These are phyloP conservation scores for Murina feae DNA, from an alignment of 2,113 vertebrate species.

Conservation along the genomic window DNA sequence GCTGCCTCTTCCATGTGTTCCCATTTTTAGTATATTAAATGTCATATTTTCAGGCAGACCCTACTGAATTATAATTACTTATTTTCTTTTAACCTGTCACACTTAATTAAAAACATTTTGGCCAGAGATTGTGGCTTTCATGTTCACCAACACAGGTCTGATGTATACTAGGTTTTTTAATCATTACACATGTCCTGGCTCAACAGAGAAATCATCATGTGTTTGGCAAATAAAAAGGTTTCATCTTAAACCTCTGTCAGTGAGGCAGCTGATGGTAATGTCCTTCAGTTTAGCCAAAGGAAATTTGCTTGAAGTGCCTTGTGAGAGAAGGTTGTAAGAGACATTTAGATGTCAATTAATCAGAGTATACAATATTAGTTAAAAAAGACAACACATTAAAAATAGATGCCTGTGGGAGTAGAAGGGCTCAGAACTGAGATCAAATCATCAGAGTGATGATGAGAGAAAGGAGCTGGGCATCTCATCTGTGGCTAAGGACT, in stretches of 20 bases:
- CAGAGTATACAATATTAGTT: background rate
- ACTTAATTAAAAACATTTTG: background rate
- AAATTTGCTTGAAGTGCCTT: background rate
- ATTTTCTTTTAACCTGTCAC: background rate
- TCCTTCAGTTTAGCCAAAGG: background rate
- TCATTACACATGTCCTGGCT: background rate
- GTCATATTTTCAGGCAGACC: background rate
- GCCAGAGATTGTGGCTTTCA: background rate
- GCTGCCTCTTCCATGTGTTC: background rate
- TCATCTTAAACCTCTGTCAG: background rate
- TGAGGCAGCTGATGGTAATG: background rate
- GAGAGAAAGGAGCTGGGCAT: background rate
- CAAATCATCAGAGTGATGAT: background rate
- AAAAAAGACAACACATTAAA: background rate
- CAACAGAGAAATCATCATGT: background rate
- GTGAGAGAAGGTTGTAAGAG: background rate
- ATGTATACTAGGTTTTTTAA: background rate
- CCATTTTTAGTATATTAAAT: background rate
- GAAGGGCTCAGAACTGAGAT: background rate
- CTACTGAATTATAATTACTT: background rate
- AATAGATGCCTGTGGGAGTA: background rate
- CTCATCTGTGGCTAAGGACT: background rate
- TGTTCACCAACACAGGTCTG: background rate
- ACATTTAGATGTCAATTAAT: background rate
- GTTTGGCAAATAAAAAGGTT: background rate